Evolutionary conservation across 1,140 invertebrate species (phyloP).

Genomic region (Nasonia giraulti): DNA sequence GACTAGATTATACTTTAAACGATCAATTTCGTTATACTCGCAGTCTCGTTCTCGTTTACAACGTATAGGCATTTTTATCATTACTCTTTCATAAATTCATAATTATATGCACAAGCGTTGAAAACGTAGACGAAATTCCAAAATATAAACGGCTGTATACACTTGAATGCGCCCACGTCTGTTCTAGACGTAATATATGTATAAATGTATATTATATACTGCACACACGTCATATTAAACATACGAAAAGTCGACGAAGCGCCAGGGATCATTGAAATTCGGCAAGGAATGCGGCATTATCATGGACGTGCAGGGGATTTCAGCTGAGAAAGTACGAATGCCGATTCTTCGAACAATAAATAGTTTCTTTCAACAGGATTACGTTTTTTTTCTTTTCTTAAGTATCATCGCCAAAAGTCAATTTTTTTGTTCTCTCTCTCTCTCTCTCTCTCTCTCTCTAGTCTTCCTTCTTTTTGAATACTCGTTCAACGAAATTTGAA

Average conservation of each 20-base stretch:
- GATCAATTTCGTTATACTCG: background rate
- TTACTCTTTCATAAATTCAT: background rate
- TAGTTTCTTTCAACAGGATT: background rate
- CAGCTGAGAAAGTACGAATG: background rate
- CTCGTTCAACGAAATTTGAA: background rate
- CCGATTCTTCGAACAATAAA: constrained; percentile 18
- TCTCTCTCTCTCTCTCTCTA: background rate
- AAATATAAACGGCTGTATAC: constrained; percentile 9
- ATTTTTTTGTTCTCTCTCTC: background rate
- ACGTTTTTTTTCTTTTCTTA: background rate
- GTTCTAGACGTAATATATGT: constrained; percentile 27
- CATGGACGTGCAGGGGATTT: background rate
- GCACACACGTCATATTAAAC: constrained; percentile 29
- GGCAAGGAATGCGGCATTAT: constrained; percentile 16
- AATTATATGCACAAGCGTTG: background rate
- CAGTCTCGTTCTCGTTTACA: background rate
- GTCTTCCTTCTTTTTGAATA: too few species aligned
- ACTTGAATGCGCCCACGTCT: constrained; percentile 36
- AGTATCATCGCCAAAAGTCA: background rate
- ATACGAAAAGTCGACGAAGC: constrained; percentile 32
- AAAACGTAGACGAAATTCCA: background rate
- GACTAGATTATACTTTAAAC: background rate
- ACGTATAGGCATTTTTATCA: background rate
- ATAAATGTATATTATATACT: constrained; percentile 16
- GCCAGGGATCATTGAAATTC: constrained; percentile 18